These are phyloP conservation scores for Tuberolachnus salignus DNA, from an alignment of 2,888 invertebrate genomes.

Conservation along the genomic window DNA sequence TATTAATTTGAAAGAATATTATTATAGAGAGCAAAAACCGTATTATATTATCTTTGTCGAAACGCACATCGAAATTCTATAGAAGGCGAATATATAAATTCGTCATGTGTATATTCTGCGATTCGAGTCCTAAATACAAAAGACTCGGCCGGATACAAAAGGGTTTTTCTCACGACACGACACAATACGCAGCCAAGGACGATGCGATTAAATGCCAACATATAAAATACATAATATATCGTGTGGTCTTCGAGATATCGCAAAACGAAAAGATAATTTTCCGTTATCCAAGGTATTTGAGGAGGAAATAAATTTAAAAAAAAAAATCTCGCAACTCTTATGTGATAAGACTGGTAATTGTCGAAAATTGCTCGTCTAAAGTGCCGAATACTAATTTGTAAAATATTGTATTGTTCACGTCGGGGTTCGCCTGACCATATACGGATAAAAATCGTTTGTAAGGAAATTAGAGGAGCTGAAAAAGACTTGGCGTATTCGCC, in stretches of 20 bases:
- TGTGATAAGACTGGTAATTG: too few relatives aligned
- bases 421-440: too few relatives aligned
- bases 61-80: constrained; percentile 42
- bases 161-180: constrained; percentile 36
- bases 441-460: too few relatives aligned
- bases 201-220: constrained; percentile 19
- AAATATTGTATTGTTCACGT: too few relatives aligned
- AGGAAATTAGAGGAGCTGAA: too few relatives aligned
- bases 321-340: too few relatives aligned
- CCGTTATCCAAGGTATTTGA: neutral
- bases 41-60: constrained; percentile 51
- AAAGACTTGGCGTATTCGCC: too few relatives aligned
- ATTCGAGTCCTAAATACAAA: constrained; percentile 26
- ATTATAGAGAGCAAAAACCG: constrained; percentile 13
- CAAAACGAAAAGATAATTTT: neutral
- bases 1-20: constrained; percentile 40
- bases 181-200: constrained; percentile 12
- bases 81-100: constrained; percentile 27
- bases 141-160: constrained; percentile 18
- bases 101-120: constrained; percentile 46
- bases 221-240: neutral
- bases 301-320: too few relatives aligned
- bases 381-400: too few relatives aligned
- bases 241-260: neutral
- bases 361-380: too few relatives aligned